Conservation (phyloP, 2,113 vertebrate species). For the Takifugu flavidus region DNA sequence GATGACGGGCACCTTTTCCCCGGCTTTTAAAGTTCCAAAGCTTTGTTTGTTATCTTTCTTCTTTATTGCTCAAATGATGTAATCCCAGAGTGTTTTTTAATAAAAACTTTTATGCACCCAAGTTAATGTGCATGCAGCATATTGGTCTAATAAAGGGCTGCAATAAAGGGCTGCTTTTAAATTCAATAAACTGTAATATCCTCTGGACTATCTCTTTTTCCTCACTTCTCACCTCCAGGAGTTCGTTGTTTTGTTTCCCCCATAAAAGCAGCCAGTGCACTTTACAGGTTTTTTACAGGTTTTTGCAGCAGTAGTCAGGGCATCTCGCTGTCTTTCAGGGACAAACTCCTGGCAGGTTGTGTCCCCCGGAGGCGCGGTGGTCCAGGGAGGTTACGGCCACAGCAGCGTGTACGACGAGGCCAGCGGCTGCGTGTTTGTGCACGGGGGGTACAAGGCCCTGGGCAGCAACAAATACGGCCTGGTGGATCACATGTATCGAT, state of each 20-base stretch:
- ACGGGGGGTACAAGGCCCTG: conserved; percentile 88
- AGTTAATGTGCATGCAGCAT: conserved; percentile 20
- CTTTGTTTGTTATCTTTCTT: conserved; percentile 22
- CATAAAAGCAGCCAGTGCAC: not conserved
- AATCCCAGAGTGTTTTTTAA: conserved; percentile 23
- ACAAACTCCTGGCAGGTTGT: conserved; percentile 82
- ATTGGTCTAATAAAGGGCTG: conserved; percentile 23
- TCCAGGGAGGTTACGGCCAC: conserved; percentile 89
- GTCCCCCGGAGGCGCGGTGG: conserved; percentile 78
- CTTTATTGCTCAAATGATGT: conserved; percentile 20
- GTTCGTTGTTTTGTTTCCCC: conserved; percentile 1
- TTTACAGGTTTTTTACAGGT: not conserved
- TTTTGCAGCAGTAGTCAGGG: conserved; percentile 8
- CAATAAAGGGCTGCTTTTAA: conserved; percentile 36
- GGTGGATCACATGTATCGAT: conserved; percentile 87
- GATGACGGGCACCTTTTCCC: conserved; percentile 4
- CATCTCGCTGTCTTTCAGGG: conserved; percentile 55
- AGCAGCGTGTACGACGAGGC: conserved; percentile 83
- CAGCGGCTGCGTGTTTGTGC: conserved; percentile 80
- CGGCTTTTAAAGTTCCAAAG: not conserved
- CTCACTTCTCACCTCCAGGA: conserved; percentile 19
- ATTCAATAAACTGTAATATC: conserved; percentile 41
- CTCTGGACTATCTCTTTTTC: conserved; percentile 7
- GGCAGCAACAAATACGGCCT: conserved; percentile 88
- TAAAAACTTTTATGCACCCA: conserved; percentile 12